These are phyloP conservation scores for Drosophila seclusa DNA, from an alignment of 2,888 invertebrate genomes.

Conservation along the genomic window DNA sequence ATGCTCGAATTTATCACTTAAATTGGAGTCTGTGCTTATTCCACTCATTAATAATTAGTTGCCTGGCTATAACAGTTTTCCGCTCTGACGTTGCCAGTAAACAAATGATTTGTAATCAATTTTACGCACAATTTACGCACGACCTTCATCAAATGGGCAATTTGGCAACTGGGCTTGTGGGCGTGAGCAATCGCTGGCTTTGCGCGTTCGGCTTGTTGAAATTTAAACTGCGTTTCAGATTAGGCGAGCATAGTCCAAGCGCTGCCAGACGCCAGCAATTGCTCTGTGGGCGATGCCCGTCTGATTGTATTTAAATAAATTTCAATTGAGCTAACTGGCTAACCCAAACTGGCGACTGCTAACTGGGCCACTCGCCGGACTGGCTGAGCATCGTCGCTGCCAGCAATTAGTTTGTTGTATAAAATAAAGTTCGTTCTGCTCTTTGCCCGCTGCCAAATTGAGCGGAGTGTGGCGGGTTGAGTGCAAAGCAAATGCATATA, in stretches of 20 bases:
- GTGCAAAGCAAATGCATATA: conserved; percentile 13
- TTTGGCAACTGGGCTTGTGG: conserved; percentile 2
- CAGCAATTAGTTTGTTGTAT: conserved; percentile 51
- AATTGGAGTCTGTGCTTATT: background rate
- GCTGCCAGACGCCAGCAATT: conserved; percentile 32
- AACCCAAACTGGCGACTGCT: conserved; percentile 23
- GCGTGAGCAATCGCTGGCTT: conserved; percentile 20
- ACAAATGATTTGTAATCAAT: conserved; percentile 26
- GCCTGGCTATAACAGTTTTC: conserved; percentile 1
- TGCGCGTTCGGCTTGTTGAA: conserved; percentile 32
- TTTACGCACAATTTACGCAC: conserved; percentile 42
- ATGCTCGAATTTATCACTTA: background rate
- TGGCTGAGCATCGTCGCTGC: conserved; percentile 11
- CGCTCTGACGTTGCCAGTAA: background rate
- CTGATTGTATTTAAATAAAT: conserved; percentile 78
- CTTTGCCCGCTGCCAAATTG: conserved; percentile 54
- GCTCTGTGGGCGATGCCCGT: conserved; percentile 56
- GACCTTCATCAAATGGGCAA: background rate
- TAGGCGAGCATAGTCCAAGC: background rate
- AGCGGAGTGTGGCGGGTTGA: conserved; percentile 18
- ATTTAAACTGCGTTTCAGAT: conserved; percentile 32
- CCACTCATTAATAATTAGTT: background rate
- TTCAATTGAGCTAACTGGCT: conserved; percentile 72
- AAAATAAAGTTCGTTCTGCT: conserved; percentile 48
- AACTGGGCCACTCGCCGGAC: conserved; percentile 52